Percentiles rank a stretch among this genome's conserved stretches.
These are phyloP conservation scores for Planococcus citri DNA, from an alignment of 1,140 invertebrate genomes.

Conservation along the genomic window DNA sequence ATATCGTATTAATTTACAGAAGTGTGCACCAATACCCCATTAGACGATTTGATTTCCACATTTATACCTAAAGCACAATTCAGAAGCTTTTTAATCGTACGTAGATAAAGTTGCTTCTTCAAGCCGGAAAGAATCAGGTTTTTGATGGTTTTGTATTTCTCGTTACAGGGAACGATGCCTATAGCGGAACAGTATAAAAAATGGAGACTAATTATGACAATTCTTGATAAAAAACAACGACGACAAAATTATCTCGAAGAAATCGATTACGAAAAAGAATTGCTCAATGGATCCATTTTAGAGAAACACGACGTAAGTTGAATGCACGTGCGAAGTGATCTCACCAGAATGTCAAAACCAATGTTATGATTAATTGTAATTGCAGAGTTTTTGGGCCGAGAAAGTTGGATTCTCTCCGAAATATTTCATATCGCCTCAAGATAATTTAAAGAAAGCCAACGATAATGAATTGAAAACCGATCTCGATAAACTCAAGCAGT, in stretches of 20 bases:
- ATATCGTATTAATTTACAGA: neutral
- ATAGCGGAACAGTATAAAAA: neutral
- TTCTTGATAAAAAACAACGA: neutral
- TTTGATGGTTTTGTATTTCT: neutral
- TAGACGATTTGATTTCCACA: neutral
- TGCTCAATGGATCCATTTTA: neutral
- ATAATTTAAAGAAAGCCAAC: neutral
- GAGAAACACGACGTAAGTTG: neutral
- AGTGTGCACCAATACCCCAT: neutral
- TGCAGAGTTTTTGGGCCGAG: neutral
- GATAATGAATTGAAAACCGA: neutral
- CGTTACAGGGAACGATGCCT: neutral
- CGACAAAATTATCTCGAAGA: neutral
- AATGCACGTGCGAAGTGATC: neutral
- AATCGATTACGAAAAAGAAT: neutral
- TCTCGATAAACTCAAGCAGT: neutral
- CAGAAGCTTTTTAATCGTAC: neutral
- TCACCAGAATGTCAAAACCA: no score
- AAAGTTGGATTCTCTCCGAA: neutral
- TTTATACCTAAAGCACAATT: neutral
- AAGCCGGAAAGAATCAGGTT: no score
- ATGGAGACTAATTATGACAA: neutral
- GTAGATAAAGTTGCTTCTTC: neutral
- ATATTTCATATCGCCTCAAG: neutral
- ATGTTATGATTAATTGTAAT: neutral